Evolutionary conservation across 30 jellyfish, hydroid and myxozoan species (phyloP), one percentile per base, ranked within the genome.

Genomic region (Hydra vulgaris): DNA sequence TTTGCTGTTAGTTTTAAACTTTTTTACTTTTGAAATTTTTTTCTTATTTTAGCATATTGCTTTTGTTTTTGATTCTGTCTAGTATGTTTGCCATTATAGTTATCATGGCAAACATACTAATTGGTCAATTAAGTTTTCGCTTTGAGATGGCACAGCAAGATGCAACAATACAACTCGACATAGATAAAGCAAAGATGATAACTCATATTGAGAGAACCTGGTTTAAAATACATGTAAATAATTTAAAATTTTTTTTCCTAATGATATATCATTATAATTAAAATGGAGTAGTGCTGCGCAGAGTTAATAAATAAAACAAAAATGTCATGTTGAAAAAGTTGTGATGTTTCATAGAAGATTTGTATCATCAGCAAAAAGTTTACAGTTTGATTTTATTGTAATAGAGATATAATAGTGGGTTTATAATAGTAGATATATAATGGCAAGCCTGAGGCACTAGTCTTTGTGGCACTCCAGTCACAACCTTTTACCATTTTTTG

Each of bases 101-200:
- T 5, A 67, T 91, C 79, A 19, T 91, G 92, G 81, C 82, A 82
- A 91, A 91, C 26, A 86, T 91, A 85, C 86, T 91, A 67, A 91
- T 91, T 75, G 97, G 96, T 27, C 97, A 91, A 53, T 78, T 91
- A 76, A 87, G 97, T 74, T 78, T n/a, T 66, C 83, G 95, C 24
- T 91, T 83, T 27, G 96, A 78, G 40, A 79, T 53, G 25, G 96
- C 96, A 23, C 86, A 53, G 86, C 53, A 85, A 15, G 87, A 82
- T 16, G 97, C 95, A 5, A 86, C 56, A 17, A 53, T 91, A 23
- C 96, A 84, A 27, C 86, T 54, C 53, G 95, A 88, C 70, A 91
- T 91, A 53, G 96, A 91, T 74, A 86, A 91, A 70, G 84, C 89
- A 7, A 27, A 24, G 52, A 79, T 91, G 92, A 88, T 86, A 3